Base-by-base conservation (phyloP, 2,113 vertebrate genomes). In the Plecturocebus donacophilus region DNA sequence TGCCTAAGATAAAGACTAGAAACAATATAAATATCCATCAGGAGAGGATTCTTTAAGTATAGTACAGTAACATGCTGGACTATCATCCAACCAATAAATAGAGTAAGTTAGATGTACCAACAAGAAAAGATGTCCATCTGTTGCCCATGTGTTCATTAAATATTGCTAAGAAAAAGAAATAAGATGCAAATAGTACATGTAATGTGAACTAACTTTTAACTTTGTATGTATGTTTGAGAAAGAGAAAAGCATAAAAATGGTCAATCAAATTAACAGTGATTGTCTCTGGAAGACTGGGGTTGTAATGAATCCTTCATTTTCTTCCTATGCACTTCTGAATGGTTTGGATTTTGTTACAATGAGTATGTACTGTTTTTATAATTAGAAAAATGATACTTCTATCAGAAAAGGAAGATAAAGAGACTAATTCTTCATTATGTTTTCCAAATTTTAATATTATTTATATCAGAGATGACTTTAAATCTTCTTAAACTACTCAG, bases 331-430 rank as follows among this genome's bases (percentile, higher is more conserved):
- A 27, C 30, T 66, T 94, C 64, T 75, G n/a, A 85, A 49, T 56
- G 35, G 54, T 45, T 25, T 56, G 19, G 73, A 56, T 80, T 87
- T 91, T 84, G 42, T 85, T 75, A 79, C 17, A 66, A 49, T 42
- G 66, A 94, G 21, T 38, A 88, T 21, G 35, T 25, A 73, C 27
- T 71, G 8, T 58, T 82, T 93, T 84, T 42, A 52, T 66, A 35
- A 58, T 80, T 25, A 97, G 32, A 92, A 66, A 82, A 95, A 76
- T 4, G 30, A 23, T 75, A 70, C 70, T 95, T 90, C 42, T 76
- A 82, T 83, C 56, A 83, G 56, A 93, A 86, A 93, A 90, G 8
- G 25, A 90, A 38, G 16, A 35, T 1, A 54, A 30, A 79, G 90
- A 27, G 68, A 49, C 47, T 56, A 77, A 38, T 56, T 9, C 84